Evolutionary conservation across 2,888 invertebrate species (phyloP).

Genomic region (Zootermopsis nevadensis): DNA sequence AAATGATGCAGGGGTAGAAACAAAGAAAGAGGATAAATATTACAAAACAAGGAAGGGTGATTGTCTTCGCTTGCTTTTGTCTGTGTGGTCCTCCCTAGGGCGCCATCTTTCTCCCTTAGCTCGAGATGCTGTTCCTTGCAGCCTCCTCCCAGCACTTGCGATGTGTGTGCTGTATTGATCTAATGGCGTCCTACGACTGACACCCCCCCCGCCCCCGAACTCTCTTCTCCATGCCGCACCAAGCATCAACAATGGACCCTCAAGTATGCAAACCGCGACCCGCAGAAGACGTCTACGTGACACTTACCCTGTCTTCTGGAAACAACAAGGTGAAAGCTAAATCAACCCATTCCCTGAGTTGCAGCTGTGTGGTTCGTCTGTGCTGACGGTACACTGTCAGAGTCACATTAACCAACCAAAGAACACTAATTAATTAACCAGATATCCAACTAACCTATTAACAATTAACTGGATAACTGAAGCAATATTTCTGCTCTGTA

Average conservation of each 20-base stretch:
- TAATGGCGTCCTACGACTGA: not conserved
- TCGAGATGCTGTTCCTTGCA: not conserved
- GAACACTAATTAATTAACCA: too few species aligned
- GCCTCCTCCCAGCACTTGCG: not conserved
- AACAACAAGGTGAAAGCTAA: not conserved
- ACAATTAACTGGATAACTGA: too few species aligned
- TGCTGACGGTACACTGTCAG: too few species aligned
- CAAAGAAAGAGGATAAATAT: not conserved
- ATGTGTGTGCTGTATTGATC: conserved; percentile 28
- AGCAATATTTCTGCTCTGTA: too few species aligned
- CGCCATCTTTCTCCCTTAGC: conserved; percentile 33
- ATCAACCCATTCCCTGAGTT: too few species aligned
- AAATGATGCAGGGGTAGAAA: not conserved
- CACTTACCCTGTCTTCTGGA: not conserved
- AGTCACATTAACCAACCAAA: too few species aligned
- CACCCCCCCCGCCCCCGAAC: not conserved
- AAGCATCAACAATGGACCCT: conserved; percentile 25
- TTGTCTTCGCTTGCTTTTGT: not conserved
- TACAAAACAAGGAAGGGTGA: conserved; percentile 6
- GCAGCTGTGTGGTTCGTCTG: too few species aligned
- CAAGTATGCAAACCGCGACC: conserved; percentile 10
- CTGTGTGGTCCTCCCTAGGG: conserved; percentile 21
- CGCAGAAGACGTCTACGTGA: not conserved
- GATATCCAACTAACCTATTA: too few species aligned
- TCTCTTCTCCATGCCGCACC: not conserved